phyloP scores from a whole-genome alignment of 92 coral and sea anemone species.

The Epizoanthus ramosus region DNA sequence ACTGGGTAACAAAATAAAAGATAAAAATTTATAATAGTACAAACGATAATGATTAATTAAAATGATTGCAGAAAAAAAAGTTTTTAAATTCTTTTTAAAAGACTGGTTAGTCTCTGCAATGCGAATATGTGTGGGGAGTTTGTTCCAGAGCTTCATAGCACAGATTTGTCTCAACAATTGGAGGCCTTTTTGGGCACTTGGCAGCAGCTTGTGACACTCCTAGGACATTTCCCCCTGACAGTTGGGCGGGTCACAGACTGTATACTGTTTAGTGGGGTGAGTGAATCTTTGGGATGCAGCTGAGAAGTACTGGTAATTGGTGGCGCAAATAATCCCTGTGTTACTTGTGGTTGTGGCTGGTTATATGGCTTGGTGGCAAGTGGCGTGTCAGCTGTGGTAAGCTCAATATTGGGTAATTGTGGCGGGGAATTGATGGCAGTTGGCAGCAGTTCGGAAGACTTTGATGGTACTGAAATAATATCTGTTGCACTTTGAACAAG shows the following conservation, averaged over 20 bases:
- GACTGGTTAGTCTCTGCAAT: no score
- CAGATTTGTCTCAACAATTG: no score
- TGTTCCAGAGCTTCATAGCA: no score
- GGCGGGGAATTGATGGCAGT: background rate
- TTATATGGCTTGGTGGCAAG: constrained; percentile 11
- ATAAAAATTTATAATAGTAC: no score
- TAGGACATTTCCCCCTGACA: background rate
- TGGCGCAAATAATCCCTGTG: background rate
- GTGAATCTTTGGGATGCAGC: constrained; percentile 7
- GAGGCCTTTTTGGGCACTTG: no score
- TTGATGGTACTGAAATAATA: background rate
- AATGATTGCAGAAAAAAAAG: no score
- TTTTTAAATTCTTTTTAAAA: no score
- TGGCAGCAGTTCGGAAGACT: background rate
- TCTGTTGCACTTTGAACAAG: constrained; percentile 1
- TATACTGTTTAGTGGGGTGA: background rate
- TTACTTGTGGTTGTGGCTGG: constrained; percentile 8
- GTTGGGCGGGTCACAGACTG: constrained; percentile 8
- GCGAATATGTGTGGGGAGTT: no score
- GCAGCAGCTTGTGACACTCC: background rate
- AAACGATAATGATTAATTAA: no score
- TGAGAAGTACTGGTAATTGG: background rate
- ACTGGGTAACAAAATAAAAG: no score
- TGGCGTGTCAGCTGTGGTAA: background rate
- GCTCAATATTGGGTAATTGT: background rate